These are phyloP conservation scores for Ctenoplectra terminalis DNA, from an alignment of 1,140 invertebrate genomes.

Conservation along the genomic window DNA sequence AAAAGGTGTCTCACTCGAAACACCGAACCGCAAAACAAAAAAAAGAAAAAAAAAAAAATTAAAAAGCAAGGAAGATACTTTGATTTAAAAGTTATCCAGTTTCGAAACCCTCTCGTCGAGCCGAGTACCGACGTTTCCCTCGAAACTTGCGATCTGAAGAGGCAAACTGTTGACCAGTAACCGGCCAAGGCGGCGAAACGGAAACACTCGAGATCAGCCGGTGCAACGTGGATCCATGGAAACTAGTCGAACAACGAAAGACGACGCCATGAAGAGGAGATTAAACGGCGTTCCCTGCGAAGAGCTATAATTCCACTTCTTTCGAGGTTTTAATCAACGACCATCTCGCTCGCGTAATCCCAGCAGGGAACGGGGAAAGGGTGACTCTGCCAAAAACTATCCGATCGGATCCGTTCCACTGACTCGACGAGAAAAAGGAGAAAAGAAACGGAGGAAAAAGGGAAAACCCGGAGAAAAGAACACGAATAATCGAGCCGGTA, in stretches of 20 bases:
- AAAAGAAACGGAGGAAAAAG: neutral
- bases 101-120: neutral
- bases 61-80: too few species aligned
- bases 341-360: conserved; percentile 59
- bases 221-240: neutral
- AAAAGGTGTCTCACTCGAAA: too few species aligned
- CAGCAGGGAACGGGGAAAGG: conserved; percentile 32
- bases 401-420: conserved; percentile 31
- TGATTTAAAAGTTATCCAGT: neutral
- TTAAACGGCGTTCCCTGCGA: conserved; percentile 45
- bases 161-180: neutral
- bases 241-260: conserved; percentile 16
- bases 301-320: conserved; percentile 65
- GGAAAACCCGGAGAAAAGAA: neutral
- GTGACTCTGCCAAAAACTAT: conserved; percentile 53
- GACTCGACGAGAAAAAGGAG: neutral
- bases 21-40: too few species aligned
- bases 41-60: neutral
- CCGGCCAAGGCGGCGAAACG: conserved; percentile 2
- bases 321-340: conserved; percentile 66
- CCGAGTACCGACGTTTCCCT: neutral
- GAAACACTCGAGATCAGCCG: neutral
- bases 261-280: conserved; percentile 36
- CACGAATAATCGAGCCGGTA: conserved; percentile 41
- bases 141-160: neutral